Evolutionary conservation across 2,797 vertebrate species (phyloP), one percentile per base, ranked within the genome.

Genomic region (Staurois parvus): DNA sequence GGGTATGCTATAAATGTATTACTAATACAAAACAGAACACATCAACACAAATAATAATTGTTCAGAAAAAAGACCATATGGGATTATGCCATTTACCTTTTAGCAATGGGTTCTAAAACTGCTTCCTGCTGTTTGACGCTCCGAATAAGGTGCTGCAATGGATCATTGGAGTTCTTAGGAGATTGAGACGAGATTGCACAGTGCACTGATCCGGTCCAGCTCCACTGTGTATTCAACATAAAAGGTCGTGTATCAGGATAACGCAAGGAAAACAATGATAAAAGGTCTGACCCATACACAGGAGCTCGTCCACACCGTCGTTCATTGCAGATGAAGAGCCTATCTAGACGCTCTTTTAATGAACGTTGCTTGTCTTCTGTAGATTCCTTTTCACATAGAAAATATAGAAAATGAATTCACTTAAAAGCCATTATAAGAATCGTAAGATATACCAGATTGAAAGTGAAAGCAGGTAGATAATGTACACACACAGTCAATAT

Each of bases 241-340:
- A 90, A 81, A 28, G 84, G 13, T 0, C 24, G 86, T 26, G 91
- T 13, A 0, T 42, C 88, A 62, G 82, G 37, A 32, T 85, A 68
- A 10, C 85, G 88, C 87, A 98, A 34, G 7, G 92, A 92, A 83
- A 96, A 99, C 0, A 92, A 74, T 5, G 93, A 92, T 68, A 98
- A 86, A 84, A 99, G 89, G 87, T 99, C 98, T 7, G 92, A 89
- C 28, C 98, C 98, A 0, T 98, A 99, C 81, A 99, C 0, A 0
- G 99, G 98, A 0, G 93, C 91, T 28, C 94, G 94, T 0, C 91
- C 91, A 75, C 97, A 97, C 40, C 96, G 97, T 0, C 95, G 94
- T 81, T 98, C 97, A 0, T 99, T 99, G 48, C 95, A 93, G 0
- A 79, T 72, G 75, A 97, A 96, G 42, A 99, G 93, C 21, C 95